Base-by-base conservation (phyloP, 2,113 vertebrate genomes). In the Vidua macroura region DNA sequence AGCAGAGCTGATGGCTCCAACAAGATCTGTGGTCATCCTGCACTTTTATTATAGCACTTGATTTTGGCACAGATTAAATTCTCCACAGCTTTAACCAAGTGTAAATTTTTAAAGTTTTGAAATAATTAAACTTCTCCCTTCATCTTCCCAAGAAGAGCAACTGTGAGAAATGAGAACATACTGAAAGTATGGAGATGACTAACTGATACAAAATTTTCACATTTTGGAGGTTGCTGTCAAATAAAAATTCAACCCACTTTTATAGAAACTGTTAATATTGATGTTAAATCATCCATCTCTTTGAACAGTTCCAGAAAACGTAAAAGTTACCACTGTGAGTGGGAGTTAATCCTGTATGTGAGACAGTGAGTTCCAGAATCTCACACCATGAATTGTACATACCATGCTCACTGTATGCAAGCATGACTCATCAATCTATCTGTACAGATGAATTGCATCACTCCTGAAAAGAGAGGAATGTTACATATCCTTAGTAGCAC, bases 161-260 rank as follows among this genome's bases (percentile, higher is more conserved):
- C 31, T 64, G 31, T 49, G 33, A 90, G 51, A 89, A 79, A 76
- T 37, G 15, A 62, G 75, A 87, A 83, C 28, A 74, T 86, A 46
- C 30, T 70, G 31, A n/a, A 90, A 83, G 39, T 33, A 85, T 4
- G 43, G 53, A 80, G 43, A 83, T 74, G 49, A 80, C 46, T 89
- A 77, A 96, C 30, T 86, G 64, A 89, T 78, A 75, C 3, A 37
- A 66, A 69, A 95, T 80, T 55, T 88, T 48, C 84, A 80, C 74
- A 93, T 67, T 82, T 81, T 83, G 68, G 37, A 83, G 48, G 72
- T 80, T 87, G 62, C 51, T 88, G 72, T 83, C 23, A 0, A 94
- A 69, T 70, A 77, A 85, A 93, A 95, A 89, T 53, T 73, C 72
- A 86, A 85, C 43, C 22, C 35, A 59, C 79, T 90, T 95, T 74